Percentiles rank a stretch among this genome's conserved stretches.
phyloP scores from a whole-genome alignment of 2,797 vertebrate genomes.

The Acanthis flammea region DNA sequence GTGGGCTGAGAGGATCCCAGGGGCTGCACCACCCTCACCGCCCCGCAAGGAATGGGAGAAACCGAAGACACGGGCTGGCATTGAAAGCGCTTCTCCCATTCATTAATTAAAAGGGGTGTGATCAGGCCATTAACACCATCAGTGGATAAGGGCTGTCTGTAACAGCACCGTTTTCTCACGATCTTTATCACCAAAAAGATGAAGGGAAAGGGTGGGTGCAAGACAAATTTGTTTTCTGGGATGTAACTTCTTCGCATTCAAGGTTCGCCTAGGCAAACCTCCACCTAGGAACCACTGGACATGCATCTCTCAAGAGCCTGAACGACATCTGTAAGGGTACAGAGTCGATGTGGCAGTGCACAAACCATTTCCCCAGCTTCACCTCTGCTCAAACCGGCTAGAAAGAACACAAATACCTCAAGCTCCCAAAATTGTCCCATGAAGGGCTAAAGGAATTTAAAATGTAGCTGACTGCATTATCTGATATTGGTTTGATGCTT shows the following conservation, averaged over 20 bases:
- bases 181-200: neutral
- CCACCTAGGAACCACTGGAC: neutral
- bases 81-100: neutral
- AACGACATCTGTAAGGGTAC: rapidly evolving
- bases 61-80: rapidly evolving
- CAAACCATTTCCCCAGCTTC: neutral
- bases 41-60: neutral
- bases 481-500: neutral
- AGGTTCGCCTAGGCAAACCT: neutral
- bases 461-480: rapidly evolving
- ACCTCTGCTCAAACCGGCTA: neutral
- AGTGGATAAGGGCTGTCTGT: neutral
- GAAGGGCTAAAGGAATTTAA: neutral
- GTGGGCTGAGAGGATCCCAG: neutral
- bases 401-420: neutral
- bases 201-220: neutral
- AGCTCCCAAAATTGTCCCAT: neutral
- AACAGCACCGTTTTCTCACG: neutral
- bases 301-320: neutral
- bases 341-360: rapidly evolving
- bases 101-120: slow-evolving; percentile 48
- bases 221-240: neutral
- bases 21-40: neutral
- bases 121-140: slow-evolving; percentile 19
- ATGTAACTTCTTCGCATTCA: neutral